phyloP scores from a whole-genome alignment of 1,140 invertebrate genomes.

The Hyles vespertilio region DNA sequence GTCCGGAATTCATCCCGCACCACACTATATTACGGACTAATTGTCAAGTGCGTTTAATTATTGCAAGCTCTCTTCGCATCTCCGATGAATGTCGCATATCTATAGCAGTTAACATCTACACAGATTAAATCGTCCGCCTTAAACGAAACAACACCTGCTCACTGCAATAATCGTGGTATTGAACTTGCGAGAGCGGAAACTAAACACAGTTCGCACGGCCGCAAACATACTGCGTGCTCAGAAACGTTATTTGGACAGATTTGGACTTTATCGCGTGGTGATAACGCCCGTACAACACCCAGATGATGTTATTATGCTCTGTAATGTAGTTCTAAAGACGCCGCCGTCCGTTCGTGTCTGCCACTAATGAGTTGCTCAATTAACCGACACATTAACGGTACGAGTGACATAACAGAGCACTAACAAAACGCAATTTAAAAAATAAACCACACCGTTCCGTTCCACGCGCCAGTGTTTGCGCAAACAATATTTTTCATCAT shows the following conservation, averaged over 20 bases:
- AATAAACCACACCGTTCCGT: constrained; percentile 7
- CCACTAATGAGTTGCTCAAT: constrained; percentile 52
- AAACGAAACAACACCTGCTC: constrained; percentile 24
- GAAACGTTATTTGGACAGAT: constrained; percentile 11
- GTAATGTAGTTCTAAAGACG: constrained; percentile 21
- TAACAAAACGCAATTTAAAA: constrained; percentile 29
- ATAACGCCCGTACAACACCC: constrained; percentile 15
- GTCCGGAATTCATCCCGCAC: constrained; percentile 14
- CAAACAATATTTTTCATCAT: constrained; percentile 5
- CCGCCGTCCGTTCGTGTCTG: constrained; percentile 30
- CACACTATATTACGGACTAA: constrained; percentile 23
- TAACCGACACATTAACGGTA: constrained; percentile 40
- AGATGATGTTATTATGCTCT: constrained; percentile 11
- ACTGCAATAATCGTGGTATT: constrained; percentile 36
- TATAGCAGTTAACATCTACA: constrained; percentile 10
- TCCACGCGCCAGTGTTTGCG: constrained; percentile 6
- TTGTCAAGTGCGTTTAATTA: constrained; percentile 30
- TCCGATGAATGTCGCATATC: constrained; percentile 10
- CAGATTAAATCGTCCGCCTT: constrained; percentile 24
- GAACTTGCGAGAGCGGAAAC: constrained; percentile 44
- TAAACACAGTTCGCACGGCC: constrained; percentile 32
- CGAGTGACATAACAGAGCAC: constrained; percentile 27
- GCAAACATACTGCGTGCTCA: constrained; percentile 16
- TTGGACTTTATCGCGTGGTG: constrained; percentile 13
- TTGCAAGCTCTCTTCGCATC: constrained; percentile 15